Base-by-base conservation (phyloP, 92 coral and sea anemone species). In the Porites rus region DNA sequence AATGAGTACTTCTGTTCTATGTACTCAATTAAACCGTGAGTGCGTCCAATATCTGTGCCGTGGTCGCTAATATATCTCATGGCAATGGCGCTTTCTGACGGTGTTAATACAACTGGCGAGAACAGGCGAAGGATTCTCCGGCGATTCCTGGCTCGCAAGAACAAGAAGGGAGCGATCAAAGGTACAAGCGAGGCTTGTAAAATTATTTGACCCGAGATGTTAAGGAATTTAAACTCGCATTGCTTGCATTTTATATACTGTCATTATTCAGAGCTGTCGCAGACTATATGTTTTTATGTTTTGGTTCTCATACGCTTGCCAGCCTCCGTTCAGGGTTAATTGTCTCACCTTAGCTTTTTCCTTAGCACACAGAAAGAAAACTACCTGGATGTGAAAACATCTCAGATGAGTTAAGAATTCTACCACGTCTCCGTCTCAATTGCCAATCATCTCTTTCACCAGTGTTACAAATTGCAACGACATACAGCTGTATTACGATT, bases 71-170 rank as follows among this genome's bases (percentile, higher is more conserved):
- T 76, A 20, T 76, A 12, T 11, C 83, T 67, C 68, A 85, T 76
- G 88, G 88, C 82, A 54, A 92, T 94, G 96, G 96, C 96, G 64
- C 76, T 93, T 56, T 77, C 94, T 65, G 92, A 93, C 77, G 84
- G 90, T 72, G 85, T 90, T 71, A 75, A 77, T 69, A 88, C 93
- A 61, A 78, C 91, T 13, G 72, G 81, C 22, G 91, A 91, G 51
- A 90, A 92, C 91, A 88, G 96, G 83, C 94, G 94, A 74, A 94
- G 88, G 89, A 93, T 88, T 81, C 95, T 94, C 56, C 96, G 95
- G 69, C 94, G 96, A 60, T 92, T 94, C 88, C 86, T 94, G 63
- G 93, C 89, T 80, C 94, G 96, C 84, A 92, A 93, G 91, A 94
- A 88, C 90, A 93, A 90, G 80, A 93, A 93, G 75, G 94, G 91